Evolutionary conservation across 2,113 vertebrate species (phyloP), one percentile per base, ranked within the genome.

Genomic region (Colius striatus): DNA sequence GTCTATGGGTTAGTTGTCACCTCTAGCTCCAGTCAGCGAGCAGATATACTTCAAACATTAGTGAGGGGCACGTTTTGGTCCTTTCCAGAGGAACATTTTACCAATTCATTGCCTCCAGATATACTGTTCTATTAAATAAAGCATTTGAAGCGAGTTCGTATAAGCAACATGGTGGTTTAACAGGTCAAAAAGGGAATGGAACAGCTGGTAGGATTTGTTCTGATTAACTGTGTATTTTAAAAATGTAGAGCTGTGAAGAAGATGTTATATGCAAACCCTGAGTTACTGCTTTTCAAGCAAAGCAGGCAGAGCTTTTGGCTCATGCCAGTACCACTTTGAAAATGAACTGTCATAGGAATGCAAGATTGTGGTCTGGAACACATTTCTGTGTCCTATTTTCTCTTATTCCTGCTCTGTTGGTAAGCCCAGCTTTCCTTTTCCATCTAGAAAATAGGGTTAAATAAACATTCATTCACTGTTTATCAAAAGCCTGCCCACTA

Each of bases 341-440:
- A 98, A 98, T 62, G 98, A 98, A 34, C 96, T 97, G 5, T 97
- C 92, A 6, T 98, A 98, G 25, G 97, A 98, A 95, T 97, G 98
- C 94, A 98, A 98, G 63, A 98, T 94, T 81, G 97, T 68, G 0
- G 97, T 98, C 34, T 98, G 97, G 43, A 99, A 97, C 79, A 98
- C 67, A 34, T 98, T 98, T 50, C 98, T 98, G 71, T 97, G 97
- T 27, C 96, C 65, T 0, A 95, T 98, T 92, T 98, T 96, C 84
- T 99, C 98, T 96, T 98, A 97, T 90, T 98, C 97, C 13, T 98
- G 96, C 63, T 98, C 97, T 75, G 98, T 96, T n/a, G 98, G 95
- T 57, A 98, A 76, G 92, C 96, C 98, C 97, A 97, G 84, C 97
- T 98, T 70, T 98, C 94, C 13, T 98, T 98, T 96, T 98, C 98